phyloP scores from a whole-genome alignment of 2,888 invertebrate species.

The Eucera pruinosa region DNA sequence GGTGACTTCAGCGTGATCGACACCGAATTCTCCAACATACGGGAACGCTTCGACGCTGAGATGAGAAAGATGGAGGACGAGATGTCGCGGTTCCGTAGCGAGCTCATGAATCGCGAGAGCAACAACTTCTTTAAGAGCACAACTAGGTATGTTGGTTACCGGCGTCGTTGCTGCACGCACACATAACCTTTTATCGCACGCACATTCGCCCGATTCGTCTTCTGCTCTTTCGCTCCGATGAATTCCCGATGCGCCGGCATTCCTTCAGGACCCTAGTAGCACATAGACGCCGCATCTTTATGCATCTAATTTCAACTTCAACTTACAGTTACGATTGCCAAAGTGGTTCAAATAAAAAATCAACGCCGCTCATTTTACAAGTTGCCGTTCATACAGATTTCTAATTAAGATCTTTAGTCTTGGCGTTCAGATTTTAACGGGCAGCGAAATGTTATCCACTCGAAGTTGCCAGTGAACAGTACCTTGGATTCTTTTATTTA shows the following conservation, averaged over 20 bases:
- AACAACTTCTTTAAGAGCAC: slow-evolving; percentile 96
- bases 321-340: too few relatives aligned
- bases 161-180: slow-evolving; percentile 12
- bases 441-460: too few relatives aligned
- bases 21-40: slow-evolving; percentile 97
- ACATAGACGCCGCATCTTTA: too few relatives aligned
- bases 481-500: too few relatives aligned
- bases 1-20: slow-evolving; percentile 98
- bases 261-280: too few relatives aligned
- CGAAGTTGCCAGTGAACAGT: too few relatives aligned
- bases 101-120: slow-evolving; percentile 96
- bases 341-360: background rate
- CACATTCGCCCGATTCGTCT: slow-evolving; percentile 24
- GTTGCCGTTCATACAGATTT: too few relatives aligned
- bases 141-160: slow-evolving; percentile 88
- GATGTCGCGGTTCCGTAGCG: slow-evolving; percentile 97
- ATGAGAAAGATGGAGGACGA: slow-evolving; percentile 99
- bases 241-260: background rate
- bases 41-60: slow-evolving; percentile 97
- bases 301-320: too few relatives aligned
- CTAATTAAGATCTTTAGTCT: too few relatives aligned
- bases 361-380: too few relatives aligned
- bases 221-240: slow-evolving; percentile 13
- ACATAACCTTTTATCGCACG: slow-evolving; percentile 54
- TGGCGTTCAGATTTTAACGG: too few relatives aligned